Evolutionary conservation across 2,888 invertebrate species (phyloP).

Genomic region (Eristalis intricaria): DNA sequence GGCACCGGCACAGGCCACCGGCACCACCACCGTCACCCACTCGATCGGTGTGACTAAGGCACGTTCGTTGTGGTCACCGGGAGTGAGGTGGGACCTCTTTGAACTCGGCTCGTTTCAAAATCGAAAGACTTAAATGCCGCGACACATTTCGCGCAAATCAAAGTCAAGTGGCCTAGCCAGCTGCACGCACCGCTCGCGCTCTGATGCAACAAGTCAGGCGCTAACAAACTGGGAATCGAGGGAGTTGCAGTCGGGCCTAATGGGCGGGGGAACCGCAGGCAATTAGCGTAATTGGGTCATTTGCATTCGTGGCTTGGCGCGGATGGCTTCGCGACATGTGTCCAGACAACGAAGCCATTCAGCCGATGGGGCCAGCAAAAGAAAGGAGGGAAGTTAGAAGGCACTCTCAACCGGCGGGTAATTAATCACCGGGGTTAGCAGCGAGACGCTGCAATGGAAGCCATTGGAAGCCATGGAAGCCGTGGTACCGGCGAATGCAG

Average conservation of each 20-base stretch:
- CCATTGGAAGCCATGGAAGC: not conserved
- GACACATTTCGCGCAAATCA: conserved; percentile 48
- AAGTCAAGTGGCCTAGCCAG: conserved; percentile 57
- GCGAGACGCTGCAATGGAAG: too few relatives aligned
- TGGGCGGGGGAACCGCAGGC: conserved; percentile 14
- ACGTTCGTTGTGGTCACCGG: conserved; percentile 13
- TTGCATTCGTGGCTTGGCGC: conserved; percentile 18
- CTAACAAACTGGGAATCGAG: not conserved
- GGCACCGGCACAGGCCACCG: not conserved
- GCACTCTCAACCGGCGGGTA: conserved; percentile 32
- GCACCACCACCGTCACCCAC: conserved; percentile 8
- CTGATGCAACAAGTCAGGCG: conserved; percentile 50
- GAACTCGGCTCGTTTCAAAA: conserved; percentile 57
- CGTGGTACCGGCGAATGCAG: not conserved
- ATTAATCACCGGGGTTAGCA: conserved; percentile 50
- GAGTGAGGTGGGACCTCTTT: conserved; percentile 41
- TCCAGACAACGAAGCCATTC: conserved; percentile 44
- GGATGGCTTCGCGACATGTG: conserved; percentile 36
- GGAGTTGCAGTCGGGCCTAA: not conserved
- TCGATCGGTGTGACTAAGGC: conserved; percentile 15
- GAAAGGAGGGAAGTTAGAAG: conserved; percentile 30
- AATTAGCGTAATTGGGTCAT: conserved; percentile 65
- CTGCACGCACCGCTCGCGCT: not conserved
- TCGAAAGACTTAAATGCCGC: conserved; percentile 34
- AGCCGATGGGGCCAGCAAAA: conserved; percentile 17